A percentile compares a stretch with the other conserved stretches of the same genome.
Conservation (phyloP, 2,888 invertebrate genomes). For the Rhingia rostrata region DNA sequence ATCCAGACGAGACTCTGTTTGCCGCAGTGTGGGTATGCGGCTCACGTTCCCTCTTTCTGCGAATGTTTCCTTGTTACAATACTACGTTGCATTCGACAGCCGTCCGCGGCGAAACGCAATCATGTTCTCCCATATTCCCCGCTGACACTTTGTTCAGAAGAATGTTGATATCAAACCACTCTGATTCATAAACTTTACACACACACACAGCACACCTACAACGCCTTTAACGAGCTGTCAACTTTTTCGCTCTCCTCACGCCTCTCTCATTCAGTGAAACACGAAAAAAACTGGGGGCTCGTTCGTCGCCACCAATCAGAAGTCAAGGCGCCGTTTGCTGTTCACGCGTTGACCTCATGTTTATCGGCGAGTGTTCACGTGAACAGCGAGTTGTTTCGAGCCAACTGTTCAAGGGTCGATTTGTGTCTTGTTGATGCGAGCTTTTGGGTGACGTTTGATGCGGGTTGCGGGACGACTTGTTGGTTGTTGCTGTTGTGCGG, state of each 20-base stretch:
- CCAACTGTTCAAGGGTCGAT: constrained; percentile 76
- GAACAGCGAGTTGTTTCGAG: constrained; percentile 83
- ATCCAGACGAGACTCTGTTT: constrained; percentile 41
- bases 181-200: constrained; percentile 63
- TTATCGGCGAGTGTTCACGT: constrained; percentile 87
- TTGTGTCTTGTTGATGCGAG: constrained; percentile 35
- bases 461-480: constrained; percentile 24
- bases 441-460: constrained; percentile 20
- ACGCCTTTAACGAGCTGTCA: not conserved
- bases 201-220: constrained; percentile 28
- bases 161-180: constrained; percentile 27
- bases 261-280: constrained; percentile 6
- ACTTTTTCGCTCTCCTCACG: not conserved
- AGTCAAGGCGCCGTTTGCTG: constrained; percentile 79
- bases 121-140: not conserved
- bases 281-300: constrained; percentile 86
- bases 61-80: constrained; percentile 31
- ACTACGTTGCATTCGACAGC: constrained; percentile 56
- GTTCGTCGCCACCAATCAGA: constrained; percentile 87
- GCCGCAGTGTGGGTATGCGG: constrained; percentile 22
- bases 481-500: constrained; percentile 40
- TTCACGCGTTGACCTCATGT: constrained; percentile 92
- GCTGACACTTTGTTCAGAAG: not conserved
- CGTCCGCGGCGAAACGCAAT: constrained; percentile 38
- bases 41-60: constrained; percentile 2